Evolutionary conservation across 2,888 invertebrate genomes (phyloP).

Genomic region (Alcis repandata): DNA sequence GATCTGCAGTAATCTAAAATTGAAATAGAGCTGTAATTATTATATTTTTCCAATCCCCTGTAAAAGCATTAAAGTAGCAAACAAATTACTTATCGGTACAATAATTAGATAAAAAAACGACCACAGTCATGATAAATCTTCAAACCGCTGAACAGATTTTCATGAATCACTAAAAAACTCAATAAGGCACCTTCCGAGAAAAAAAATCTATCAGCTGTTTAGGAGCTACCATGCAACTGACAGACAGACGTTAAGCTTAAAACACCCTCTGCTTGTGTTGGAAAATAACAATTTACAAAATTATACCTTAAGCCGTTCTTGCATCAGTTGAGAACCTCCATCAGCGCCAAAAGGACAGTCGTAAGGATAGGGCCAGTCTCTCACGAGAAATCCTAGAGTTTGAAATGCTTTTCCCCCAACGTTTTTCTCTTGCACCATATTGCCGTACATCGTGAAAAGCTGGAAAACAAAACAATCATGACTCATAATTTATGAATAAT

Average conservation of each 20-base stretch:
- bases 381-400: conserved; percentile 12
- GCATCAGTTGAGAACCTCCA: conserved; percentile 1
- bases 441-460: conserved; percentile 23
- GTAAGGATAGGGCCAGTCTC: conserved; percentile 13
- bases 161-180: no score
- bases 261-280: no score
- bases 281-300: no score
- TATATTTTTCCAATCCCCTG: no score
- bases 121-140: neutral
- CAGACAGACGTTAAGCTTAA: no score
- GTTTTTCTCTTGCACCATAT: conserved; percentile 14
- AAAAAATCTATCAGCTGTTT: no score
- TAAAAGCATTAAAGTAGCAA: no score
- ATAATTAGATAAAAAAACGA: no score
- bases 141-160: no score
- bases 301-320: conserved; percentile 15
- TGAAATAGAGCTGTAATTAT: neutral
- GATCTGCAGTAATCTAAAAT: conserved; percentile 27
- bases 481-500: neutral
- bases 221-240: no score
- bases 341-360: conserved; percentile 11
- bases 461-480: neutral
- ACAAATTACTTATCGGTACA: no score
- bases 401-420: conserved; percentile 9
- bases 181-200: no score